phyloP scores from a whole-genome alignment of 2,888 invertebrate species.

The Erynnis tages region DNA sequence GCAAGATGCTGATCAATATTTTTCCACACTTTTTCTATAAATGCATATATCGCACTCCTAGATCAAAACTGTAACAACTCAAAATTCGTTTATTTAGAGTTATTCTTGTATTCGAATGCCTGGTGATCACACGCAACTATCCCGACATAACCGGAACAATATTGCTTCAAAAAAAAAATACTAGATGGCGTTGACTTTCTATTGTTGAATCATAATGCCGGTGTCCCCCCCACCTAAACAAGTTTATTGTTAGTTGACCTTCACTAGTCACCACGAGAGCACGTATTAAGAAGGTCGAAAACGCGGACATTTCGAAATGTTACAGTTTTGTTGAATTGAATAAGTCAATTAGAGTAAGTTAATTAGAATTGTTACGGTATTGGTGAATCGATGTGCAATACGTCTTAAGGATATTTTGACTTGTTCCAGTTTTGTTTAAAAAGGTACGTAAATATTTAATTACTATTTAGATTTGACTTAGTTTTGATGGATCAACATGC shows the following conservation, averaged over 20 bases:
- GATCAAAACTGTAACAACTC: too few species aligned
- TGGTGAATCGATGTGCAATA: not conserved
- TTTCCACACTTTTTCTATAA: too few species aligned
- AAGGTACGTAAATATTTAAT: constrained; percentile 13
- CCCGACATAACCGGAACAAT: not conserved
- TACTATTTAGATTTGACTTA: constrained; percentile 13
- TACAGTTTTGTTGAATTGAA: not conserved
- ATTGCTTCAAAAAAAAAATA: not conserved
- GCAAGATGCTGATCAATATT: too few species aligned
- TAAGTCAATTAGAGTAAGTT: not conserved
- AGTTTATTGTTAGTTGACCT: not conserved
- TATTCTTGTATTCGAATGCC: too few species aligned
- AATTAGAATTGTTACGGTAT: constrained; percentile 4
- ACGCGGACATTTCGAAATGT: constrained; percentile 8
- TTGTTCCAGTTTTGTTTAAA: constrained; percentile 23
- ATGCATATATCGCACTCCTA: too few species aligned
- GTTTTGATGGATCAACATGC: constrained; percentile 15
- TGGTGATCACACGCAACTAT: not conserved
- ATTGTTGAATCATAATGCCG: not conserved
- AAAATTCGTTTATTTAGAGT: too few species aligned
- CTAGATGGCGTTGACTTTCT: not conserved
- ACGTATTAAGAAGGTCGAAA: constrained; percentile 2
- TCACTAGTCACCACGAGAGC: not conserved
- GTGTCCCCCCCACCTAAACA: not conserved
- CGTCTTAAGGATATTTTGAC: constrained; percentile 13